phyloP scores from a whole-genome alignment of 53 echinoderm and acorn worm species.

The Actinopyga echinites region DNA sequence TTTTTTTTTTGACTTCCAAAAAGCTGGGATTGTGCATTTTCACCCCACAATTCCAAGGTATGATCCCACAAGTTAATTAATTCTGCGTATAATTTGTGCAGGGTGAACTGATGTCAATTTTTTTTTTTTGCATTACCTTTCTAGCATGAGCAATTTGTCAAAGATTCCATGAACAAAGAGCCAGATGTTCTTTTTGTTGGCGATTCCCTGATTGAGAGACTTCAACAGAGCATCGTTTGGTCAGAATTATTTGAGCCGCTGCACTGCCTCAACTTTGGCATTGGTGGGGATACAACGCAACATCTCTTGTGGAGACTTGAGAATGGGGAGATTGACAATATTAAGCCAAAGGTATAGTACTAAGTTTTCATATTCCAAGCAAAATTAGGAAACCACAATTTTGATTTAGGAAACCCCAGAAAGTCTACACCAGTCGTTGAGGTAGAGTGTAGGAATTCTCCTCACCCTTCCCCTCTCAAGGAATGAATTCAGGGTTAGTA shows the following conservation, averaged over 20 bases:
- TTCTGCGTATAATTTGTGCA: too few relatives aligned
- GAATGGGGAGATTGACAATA: slow-evolving; percentile 86
- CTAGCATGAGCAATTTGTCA: slow-evolving; percentile 77
- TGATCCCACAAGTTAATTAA: too few relatives aligned
- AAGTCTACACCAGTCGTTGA: too few relatives aligned
- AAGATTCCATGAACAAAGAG: slow-evolving; percentile 68
- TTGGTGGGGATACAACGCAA: slow-evolving; percentile 88
- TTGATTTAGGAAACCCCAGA: too few relatives aligned
- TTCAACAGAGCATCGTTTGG: slow-evolving; percentile 84
- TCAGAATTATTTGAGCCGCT: slow-evolving; percentile 72
- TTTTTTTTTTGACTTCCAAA: too few relatives aligned
- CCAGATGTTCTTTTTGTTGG: slow-evolving; percentile 92
- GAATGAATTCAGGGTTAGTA: too few relatives aligned
- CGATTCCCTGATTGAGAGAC: slow-evolving; percentile 80
- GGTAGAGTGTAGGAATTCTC: too few relatives aligned
- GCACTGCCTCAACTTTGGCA: slow-evolving; percentile 87
- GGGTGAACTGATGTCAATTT: background rate
- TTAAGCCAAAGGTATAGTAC: slow-evolving; percentile 78
- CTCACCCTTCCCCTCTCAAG: too few relatives aligned
- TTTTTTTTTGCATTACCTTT: background rate
- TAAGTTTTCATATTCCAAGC: background rate
- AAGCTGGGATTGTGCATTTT: too few relatives aligned
- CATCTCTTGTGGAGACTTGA: slow-evolving; percentile 88
- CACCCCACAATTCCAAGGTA: too few relatives aligned
- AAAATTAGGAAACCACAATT: background rate